Evolutionary conservation across 2,113 vertebrate genomes (phyloP).

Genomic region (Periophthalmodon schlosseri): DNA sequence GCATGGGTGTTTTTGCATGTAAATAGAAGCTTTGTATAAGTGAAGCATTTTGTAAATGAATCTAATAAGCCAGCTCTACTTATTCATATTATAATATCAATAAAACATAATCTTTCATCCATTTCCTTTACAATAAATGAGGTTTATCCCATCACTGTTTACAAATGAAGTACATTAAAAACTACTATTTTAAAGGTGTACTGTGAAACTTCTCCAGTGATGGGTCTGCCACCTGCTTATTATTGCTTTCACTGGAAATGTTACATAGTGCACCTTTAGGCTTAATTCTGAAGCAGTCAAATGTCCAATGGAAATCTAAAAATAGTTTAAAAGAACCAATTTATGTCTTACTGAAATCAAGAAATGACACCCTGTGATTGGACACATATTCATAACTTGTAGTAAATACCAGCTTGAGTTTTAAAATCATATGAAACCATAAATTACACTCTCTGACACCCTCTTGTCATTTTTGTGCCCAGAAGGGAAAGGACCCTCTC

Average conservation of each 20-base stretch:
- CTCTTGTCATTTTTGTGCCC: conserved; percentile 35
- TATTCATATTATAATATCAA: background rate
- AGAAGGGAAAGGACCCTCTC: conserved; percentile 91
- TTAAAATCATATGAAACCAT: background rate
- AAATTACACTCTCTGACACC: background rate
- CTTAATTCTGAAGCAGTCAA: too few relatives aligned
- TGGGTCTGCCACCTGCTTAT: background rate
- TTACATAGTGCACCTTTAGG: too few relatives aligned
- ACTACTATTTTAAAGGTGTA: background rate
- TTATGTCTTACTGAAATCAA: too few relatives aligned
- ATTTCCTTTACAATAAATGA: background rate
- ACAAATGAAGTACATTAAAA: background rate
- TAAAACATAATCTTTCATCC: too few relatives aligned
- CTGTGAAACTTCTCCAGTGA: too few relatives aligned
- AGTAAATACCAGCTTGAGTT: background rate
- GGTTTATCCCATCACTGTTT: background rate
- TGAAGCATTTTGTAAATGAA: background rate
- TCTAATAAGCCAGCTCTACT: background rate
- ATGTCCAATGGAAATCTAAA: too few relatives aligned
- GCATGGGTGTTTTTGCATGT: background rate
- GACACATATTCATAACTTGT: background rate
- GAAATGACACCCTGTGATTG: too few relatives aligned
- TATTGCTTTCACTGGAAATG: background rate
- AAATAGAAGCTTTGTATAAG: background rate
- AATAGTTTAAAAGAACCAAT: too few relatives aligned